Conservation (phyloP, 2,113 vertebrate species). For the Carettochelys insculpta region DNA sequence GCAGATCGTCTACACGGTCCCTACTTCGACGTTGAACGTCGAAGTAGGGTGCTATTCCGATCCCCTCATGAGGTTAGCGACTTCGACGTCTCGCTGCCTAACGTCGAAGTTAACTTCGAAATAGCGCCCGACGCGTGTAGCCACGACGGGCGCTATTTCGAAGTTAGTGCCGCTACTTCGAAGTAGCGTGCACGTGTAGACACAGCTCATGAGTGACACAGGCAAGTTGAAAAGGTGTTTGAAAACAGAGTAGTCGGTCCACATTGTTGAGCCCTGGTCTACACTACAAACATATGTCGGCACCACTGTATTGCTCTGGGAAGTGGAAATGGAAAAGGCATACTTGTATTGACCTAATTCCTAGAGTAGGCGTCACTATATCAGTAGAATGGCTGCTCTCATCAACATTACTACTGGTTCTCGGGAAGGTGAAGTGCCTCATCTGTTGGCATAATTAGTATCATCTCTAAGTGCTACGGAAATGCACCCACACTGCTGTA, state of each 20-base stretch:
- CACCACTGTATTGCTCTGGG: neutral
- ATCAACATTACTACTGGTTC: neutral
- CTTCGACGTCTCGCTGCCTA: no score
- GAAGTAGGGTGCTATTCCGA: no score
- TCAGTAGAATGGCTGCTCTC: neutral
- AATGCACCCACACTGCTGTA: neutral
- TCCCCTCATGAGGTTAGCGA: no score
- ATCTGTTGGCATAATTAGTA: neutral
- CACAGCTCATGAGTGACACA: neutral
- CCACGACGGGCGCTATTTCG: no score
- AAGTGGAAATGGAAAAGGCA: no score
- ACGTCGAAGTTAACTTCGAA: no score
- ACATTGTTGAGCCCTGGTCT: neutral
- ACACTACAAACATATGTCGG: neutral
- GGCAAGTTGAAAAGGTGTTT: neutral
- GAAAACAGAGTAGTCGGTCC: neutral
- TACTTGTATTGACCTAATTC: neutral
- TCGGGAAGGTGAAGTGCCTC: neutral
- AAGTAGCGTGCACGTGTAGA: no score
- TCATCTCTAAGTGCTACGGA: neutral
- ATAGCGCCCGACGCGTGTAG: no score
- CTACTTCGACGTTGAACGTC: no score
- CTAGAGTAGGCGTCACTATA: neutral
- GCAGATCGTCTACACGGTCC: no score
- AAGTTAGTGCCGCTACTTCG: no score